Conservation (phyloP, 2,113 vertebrate genomes). For the Nanorana parkeri region DNA sequence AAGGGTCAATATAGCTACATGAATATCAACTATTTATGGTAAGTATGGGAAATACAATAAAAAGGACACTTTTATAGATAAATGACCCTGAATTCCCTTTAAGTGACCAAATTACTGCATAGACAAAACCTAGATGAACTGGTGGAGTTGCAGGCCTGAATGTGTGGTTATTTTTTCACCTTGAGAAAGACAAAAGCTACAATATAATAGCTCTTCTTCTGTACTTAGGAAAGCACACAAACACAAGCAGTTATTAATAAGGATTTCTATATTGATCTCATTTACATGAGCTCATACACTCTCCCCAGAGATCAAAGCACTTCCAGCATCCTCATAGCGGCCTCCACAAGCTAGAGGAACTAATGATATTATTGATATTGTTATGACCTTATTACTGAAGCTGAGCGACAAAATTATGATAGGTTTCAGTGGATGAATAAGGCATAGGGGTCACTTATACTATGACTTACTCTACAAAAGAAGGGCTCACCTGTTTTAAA, state of each 20-base stretch:
- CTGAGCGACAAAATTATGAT: background rate
- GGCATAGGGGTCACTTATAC: background rate
- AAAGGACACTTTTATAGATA: no score
- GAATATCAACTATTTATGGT: no score
- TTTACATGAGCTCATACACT: slow-evolving; percentile 12
- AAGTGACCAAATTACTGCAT: no score
- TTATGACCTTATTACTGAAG: slow-evolving; percentile 28
- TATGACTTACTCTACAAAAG: no score
- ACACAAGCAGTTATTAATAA: slow-evolving; percentile 1
- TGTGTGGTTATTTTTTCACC: no score
- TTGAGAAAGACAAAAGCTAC: background rate
- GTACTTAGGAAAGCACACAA: background rate
- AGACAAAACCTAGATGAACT: no score
- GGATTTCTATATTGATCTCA: slow-evolving; percentile 14
- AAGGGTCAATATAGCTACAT: no score
- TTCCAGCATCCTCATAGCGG: slow-evolving; percentile 24
- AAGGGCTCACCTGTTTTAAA: no score
- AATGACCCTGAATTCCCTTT: no score
- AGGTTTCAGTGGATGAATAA: background rate
- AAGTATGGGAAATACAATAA: no score
- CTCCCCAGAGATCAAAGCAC: slow-evolving; percentile 2
- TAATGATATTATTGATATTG: slow-evolving; percentile 40
- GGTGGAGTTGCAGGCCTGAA: no score
- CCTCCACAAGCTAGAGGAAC: background rate
- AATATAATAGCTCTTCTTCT: background rate